These are phyloP conservation scores for Rugalucina vietnamica DNA, from an alignment of 2,888 invertebrate species.

Conservation along the genomic window DNA sequence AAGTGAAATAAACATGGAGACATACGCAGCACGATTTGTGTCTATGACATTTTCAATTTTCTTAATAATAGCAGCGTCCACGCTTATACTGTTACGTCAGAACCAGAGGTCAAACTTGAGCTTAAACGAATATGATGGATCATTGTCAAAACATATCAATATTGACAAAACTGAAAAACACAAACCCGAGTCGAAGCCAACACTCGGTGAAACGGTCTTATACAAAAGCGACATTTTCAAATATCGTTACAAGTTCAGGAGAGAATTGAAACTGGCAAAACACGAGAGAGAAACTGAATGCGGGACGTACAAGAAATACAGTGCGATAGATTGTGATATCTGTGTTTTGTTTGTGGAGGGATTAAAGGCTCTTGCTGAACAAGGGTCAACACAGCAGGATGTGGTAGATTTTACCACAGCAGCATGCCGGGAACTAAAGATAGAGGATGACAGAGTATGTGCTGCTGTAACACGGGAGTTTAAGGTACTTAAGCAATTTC, in stretches of 20 bases:
- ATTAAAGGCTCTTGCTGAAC: constrained; percentile 41
- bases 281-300: too few relatives aligned
- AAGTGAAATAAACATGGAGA: too few relatives aligned
- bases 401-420: constrained; percentile 58
- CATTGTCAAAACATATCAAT: too few relatives aligned
- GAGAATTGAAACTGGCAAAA: too few relatives aligned
- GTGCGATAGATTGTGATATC: constrained; percentile 57
- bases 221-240: too few relatives aligned
- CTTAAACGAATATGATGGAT: too few relatives aligned
- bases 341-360: constrained; percentile 56
- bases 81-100: not conserved
- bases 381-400: constrained; percentile 72
- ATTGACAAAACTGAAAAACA: too few relatives aligned
- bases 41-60: not conserved
- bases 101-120: not conserved
- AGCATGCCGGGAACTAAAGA: constrained; percentile 92
- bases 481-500: too few relatives aligned
- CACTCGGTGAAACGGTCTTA: too few relatives aligned
- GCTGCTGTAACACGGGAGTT: constrained; percentile 91
- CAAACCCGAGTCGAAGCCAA: too few relatives aligned
- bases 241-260: too few relatives aligned
- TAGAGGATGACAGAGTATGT: constrained; percentile 94
- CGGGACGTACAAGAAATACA: constrained; percentile 28
- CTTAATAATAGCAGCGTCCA: not conserved
- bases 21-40: not conserved